phyloP scores from a whole-genome alignment of 2,888 invertebrate genomes.

The Magallana nippona region DNA sequence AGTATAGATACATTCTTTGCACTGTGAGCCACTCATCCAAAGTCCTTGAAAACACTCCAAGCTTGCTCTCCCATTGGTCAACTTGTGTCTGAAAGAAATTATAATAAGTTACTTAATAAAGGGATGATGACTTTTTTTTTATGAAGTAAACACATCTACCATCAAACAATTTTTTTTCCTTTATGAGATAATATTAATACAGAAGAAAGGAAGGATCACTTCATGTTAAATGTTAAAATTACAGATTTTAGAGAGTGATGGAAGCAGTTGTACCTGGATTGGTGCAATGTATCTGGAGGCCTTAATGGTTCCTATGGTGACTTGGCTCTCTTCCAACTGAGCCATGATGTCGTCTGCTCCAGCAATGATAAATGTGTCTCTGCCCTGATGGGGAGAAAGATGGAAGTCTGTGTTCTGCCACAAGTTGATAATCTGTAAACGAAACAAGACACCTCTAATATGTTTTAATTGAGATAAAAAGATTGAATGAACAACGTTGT shows the following conservation, averaged over 20 bases:
- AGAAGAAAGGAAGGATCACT: too few species aligned
- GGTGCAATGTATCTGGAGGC: constrained; percentile 79
- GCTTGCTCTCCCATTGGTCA: constrained; percentile 79
- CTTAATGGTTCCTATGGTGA: constrained; percentile 79
- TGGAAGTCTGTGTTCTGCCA: constrained; percentile 79
- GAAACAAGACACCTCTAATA: neutral
- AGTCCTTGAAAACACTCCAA: constrained; percentile 77
- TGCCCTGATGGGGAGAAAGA: constrained; percentile 74
- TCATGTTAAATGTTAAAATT: too few species aligned
- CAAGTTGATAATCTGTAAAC: constrained; percentile 73
- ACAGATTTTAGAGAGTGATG: neutral
- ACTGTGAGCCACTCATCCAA: constrained; percentile 80
- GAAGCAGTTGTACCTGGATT: constrained; percentile 71
- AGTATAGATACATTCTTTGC: constrained; percentile 79
- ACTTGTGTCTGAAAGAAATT: constrained; percentile 64
- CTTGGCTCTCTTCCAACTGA: constrained; percentile 79
- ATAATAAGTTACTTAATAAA: too few species aligned
- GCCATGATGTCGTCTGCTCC: constrained; percentile 79
- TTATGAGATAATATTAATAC: neutral
- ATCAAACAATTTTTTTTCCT: neutral
- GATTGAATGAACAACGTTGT: neutral
- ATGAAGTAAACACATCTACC: neutral
- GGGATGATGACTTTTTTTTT: neutral
- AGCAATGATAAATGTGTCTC: constrained; percentile 77
- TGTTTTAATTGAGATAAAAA: neutral